Conservation (phyloP, 37 sponge, comb jelly and placozoan species). For the Tethya wilhelma region DNA sequence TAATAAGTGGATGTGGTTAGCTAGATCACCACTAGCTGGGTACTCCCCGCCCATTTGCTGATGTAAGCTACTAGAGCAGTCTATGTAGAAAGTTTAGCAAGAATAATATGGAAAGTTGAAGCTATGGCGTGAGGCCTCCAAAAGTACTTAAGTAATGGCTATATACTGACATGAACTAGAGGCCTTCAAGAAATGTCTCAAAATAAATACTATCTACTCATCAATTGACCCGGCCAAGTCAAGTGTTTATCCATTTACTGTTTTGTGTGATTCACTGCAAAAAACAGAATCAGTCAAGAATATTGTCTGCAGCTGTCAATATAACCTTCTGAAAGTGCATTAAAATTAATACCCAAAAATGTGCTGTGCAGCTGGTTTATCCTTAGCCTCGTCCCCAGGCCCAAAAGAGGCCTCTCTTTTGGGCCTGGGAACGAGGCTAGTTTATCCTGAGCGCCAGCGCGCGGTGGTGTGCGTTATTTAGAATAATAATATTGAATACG, state of each 20-base stretch:
- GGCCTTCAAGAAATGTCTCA: neutral
- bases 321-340: constrained; percentile 3
- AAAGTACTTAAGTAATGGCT: too few relatives aligned
- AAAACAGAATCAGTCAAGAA: neutral
- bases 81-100: neutral
- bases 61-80: neutral
- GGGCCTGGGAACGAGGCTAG: too few relatives aligned
- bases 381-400: too few relatives aligned
- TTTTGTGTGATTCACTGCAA: neutral
- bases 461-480: too few relatives aligned
- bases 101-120: neutral
- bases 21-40: neutral
- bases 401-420: too few relatives aligned
- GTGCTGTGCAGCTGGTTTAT: too few relatives aligned
- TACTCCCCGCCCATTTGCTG: neutral
- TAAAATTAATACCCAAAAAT: too few relatives aligned
- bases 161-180: neutral
- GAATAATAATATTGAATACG: too few relatives aligned
- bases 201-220: neutral
- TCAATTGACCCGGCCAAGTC: neutral
- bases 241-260: neutral
- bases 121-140: neutral
- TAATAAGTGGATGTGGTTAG: neutral
- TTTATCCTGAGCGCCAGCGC: too few relatives aligned
- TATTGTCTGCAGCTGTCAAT: neutral